Evolutionary conservation across 2,113 vertebrate genomes (phyloP).

Genomic region (Hassar affinis): DNA sequence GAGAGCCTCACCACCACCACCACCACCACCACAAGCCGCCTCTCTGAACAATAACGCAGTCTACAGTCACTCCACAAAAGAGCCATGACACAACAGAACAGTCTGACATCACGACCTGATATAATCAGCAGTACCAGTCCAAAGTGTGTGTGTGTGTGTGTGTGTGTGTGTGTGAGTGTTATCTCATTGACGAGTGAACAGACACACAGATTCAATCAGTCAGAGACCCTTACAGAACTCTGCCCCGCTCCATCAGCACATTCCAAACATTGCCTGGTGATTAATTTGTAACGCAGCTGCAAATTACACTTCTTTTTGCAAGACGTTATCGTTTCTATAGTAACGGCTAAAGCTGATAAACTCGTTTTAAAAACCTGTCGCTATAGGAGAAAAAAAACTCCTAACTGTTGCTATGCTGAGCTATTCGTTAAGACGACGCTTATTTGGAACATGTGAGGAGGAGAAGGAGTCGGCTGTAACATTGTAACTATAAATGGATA

Average conservation of each 20-base stretch:
- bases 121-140: slow-evolving; percentile 44
- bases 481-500: too few relatives aligned
- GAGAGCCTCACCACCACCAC: slow-evolving; percentile 28
- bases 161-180: not conserved
- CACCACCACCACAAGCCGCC: not conserved
- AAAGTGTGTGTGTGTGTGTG: slow-evolving; percentile 14
- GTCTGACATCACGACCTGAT: slow-evolving; percentile 34
- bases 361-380: not conserved
- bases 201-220: not conserved
- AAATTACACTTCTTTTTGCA: not conserved
- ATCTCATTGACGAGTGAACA: slow-evolving; percentile 9
- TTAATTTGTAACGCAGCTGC: not conserved
- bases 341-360: not conserved
- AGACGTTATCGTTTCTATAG: not conserved
- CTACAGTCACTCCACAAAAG: not conserved
- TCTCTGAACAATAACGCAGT: slow-evolving; percentile 38
- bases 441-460: too few relatives aligned
- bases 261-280: not conserved
- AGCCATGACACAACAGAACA: slow-evolving; percentile 15
- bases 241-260: not conserved
- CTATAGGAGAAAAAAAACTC: not conserved
- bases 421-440: not conserved
- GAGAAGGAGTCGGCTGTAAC: too few relatives aligned
- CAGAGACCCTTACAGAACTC: not conserved
- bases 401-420: not conserved